Percentiles rank a stretch among this genome's conserved stretches.
These are phyloP conservation scores for Drosophila flavopinicola DNA, from an alignment of 2,888 invertebrate genomes.

Conservation along the genomic window DNA sequence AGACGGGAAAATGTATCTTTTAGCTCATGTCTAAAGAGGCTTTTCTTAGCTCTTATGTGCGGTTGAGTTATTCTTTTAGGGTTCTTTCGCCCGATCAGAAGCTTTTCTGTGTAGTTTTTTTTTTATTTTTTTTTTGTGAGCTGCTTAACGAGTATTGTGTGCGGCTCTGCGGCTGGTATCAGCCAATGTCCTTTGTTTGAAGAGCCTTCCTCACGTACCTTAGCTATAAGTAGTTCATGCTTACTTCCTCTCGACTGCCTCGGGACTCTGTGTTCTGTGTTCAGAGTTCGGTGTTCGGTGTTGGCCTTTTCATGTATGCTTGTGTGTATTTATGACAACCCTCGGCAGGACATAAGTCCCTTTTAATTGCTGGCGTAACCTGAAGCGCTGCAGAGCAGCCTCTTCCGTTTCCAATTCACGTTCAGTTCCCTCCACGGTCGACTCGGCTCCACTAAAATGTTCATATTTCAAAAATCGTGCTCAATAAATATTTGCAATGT, in stretches of 20 bases:
- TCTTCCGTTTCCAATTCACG: slow-evolving; percentile 45
- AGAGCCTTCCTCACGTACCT: slow-evolving; percentile 26
- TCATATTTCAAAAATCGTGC: slow-evolving; percentile 78
- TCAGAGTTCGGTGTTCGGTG: slow-evolving; percentile 24
- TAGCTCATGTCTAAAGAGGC: slow-evolving; percentile 28
- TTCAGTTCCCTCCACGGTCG: slow-evolving; percentile 5
- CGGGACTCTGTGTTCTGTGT: slow-evolving; percentile 20
- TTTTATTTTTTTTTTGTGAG: slow-evolving; percentile 17
- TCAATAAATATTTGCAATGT: slow-evolving; percentile 74
- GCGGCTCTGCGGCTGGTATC: slow-evolving; percentile 21
- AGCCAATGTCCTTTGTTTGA: slow-evolving; percentile 62
- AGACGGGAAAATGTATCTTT: slow-evolving; percentile 4
- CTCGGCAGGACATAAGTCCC: slow-evolving; percentile 60
- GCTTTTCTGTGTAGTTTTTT: slow-evolving; percentile 24
- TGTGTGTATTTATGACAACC: slow-evolving; percentile 57
- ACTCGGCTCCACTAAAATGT: slow-evolving; percentile 54
- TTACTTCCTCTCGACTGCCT: slow-evolving; percentile 71
- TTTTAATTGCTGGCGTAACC: slow-evolving; percentile 79
- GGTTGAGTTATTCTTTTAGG: slow-evolving; percentile 37
- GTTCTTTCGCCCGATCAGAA: slow-evolving; percentile 47
- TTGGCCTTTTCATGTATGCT: slow-evolving; percentile 55
- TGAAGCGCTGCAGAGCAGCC: slow-evolving; percentile 54
- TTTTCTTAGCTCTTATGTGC: slow-evolving; percentile 40
- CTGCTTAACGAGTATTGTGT: slow-evolving; percentile 31
- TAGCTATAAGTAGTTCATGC: slow-evolving; percentile 64